Evolutionary conservation across 2,888 invertebrate genomes (phyloP), one percentile per base, ranked within the genome.

Genomic region (Rhopalosiphum nymphaeae): DNA sequence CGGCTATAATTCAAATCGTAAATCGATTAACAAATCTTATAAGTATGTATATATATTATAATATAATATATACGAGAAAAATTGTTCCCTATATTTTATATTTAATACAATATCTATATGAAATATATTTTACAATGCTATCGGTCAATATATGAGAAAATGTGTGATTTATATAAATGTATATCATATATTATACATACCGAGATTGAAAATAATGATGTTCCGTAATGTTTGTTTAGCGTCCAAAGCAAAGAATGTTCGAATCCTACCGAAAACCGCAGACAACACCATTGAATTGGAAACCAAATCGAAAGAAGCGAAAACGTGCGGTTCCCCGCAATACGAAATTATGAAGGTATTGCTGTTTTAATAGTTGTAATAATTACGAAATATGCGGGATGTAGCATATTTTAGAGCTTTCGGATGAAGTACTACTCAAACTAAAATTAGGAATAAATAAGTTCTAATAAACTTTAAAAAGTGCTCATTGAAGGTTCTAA

Each of bases 341-440:
- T 93, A 93, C 46, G 93, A 93, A 89, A 93, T 93, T n/a, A 93
- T 93, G 93, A 93, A 93, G 93, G 93, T 93, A 61, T 9, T n/a
- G 9, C 36, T 78, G 78, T 78, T 36, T 25, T 89, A 89, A 87
- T 49, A 85, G 44, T 44, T 13, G 44, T 26, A 85, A 29, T 44
- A 44, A 85, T 85, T 29, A 85, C 44, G 1, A 85, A 85, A 29
- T 21, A 21, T 9, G 36, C 2, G 21, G 36, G 3, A 36, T 21
- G 21, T 36, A 36, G 36, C 36, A 21, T 53, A 53, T 53, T 78
- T 78, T 78, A 2, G 21, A 36, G 36, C 7, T 36, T 36, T 78
- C 78, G 21, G 36, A 16, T 78, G 2, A 21, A 78, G 21, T 0
- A 36, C 9, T 36, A 7, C 21, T 21, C 9, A 21, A 42, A 25